Percentiles rank a stretch among this genome's conserved stretches.
These are phyloP conservation scores for Caenorhabditis latens DNA, from an alignment of 1,140 invertebrate species.

Conservation along the genomic window DNA sequence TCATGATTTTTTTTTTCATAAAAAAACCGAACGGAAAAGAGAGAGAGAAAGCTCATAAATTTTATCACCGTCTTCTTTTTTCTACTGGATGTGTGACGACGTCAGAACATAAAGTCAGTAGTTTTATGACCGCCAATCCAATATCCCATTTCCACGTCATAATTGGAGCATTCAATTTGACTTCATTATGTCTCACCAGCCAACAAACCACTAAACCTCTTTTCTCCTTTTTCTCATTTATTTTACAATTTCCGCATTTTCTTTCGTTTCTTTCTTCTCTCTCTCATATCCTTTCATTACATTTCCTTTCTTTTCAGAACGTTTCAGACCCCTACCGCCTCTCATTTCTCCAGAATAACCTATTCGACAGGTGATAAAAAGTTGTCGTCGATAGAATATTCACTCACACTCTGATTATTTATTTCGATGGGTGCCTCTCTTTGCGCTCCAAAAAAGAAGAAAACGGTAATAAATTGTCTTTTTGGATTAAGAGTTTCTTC, in stretches of 20 bases:
- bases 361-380: background rate
- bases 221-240: background rate
- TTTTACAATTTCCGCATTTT: slow-evolving; percentile 29
- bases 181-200: background rate
- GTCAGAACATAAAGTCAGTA: background rate
- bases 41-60: background rate
- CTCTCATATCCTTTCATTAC: background rate
- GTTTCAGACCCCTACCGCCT: background rate
- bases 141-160: slow-evolving; percentile 25
- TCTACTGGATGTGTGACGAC: background rate
- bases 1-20: background rate
- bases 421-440: slow-evolving; percentile 53
- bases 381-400: background rate
- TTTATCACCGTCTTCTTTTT: background rate
- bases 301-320: slow-evolving; percentile 26
- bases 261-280: slow-evolving; percentile 3
- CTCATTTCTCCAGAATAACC: background rate
- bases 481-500: background rate
- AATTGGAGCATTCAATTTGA: slow-evolving; percentile 38
- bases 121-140: slow-evolving; percentile 21
- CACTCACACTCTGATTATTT: background rate
- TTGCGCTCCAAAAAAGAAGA: slow-evolving; percentile 60
- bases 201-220: background rate
- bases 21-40: too few species aligned
- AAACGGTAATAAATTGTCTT: slow-evolving; percentile 41